A percentile compares a stretch with the other conserved stretches of the same genome.
Conservation (phyloP, 2,888 invertebrate species). For the Salpingus planirostris region DNA sequence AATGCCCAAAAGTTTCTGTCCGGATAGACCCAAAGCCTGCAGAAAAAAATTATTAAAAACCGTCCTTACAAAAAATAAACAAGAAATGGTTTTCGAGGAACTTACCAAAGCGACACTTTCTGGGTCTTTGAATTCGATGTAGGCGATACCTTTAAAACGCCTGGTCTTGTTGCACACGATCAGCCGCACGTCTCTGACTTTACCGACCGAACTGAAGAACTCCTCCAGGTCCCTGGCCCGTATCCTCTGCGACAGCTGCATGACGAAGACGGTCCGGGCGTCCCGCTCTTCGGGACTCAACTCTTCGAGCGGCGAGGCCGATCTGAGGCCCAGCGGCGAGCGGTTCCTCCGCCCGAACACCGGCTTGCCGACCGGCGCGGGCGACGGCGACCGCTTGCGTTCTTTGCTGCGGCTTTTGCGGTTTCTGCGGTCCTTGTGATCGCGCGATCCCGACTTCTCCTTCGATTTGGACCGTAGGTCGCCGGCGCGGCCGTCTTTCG, state of each 20-base stretch:
- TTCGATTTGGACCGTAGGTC: slow-evolving; percentile 17
- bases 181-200: slow-evolving; percentile 94
- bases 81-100: slow-evolving; percentile 1
- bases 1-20: slow-evolving; percentile 89
- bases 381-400: slow-evolving; percentile 21
- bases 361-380: slow-evolving; percentile 15
- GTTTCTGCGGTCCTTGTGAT: slow-evolving; percentile 21
- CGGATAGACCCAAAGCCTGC: slow-evolving; percentile 88
- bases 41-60: slow-evolving; percentile 23
- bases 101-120: slow-evolving; percentile 91
- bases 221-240: slow-evolving; percentile 93
- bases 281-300: slow-evolving; percentile 95
- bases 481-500: slow-evolving; percentile 34
- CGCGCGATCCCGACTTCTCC: slow-evolving; percentile 18
- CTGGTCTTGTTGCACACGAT: slow-evolving; percentile 99
- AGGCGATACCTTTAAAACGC: slow-evolving; percentile 98
- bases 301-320: slow-evolving; percentile 57
- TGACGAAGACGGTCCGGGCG: slow-evolving; percentile 97
- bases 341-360: slow-evolving; percentile 22
- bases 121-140: slow-evolving; percentile 97
- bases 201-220: slow-evolving; percentile 97
- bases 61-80: neutral
- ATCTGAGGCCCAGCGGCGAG: slow-evolving; percentile 42
- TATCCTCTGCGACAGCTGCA: slow-evolving; percentile 94
- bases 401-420: slow-evolving; percentile 9